Base-by-base conservation (phyloP, 1,140 invertebrate species). In the Zaprionus davidi region DNA sequence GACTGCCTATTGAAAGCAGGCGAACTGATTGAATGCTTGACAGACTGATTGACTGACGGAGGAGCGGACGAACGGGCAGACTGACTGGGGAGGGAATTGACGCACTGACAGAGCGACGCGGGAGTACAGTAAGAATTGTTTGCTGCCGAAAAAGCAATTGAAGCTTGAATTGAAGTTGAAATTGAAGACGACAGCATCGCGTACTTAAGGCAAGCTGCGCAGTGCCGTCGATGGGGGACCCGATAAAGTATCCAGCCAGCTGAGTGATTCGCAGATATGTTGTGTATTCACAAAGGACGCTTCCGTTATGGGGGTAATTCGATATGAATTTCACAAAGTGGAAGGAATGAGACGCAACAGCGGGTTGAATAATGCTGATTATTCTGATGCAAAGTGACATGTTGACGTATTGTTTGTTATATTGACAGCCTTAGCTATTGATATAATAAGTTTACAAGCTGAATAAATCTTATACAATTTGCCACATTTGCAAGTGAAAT, bases 221-320 rank as follows among this genome's bases (percentile, higher is more conserved):
- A 74, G 38, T 63, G 55, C 55, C 53, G 58, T 20, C 36, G 22
- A 17, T 34, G 59, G 41, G 41, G 41, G n/a, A 44, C 26, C 46
- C 56, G 76, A 86, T 85, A 82, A 76, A 86, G 81, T 76, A 68
- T 78, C 56, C 63, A 28, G 72, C 26, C 36, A 57, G 46, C 28
- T 64, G 68, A 71, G 62, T 74, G 71, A 74, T 34, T 72, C 26
- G 71, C 65, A 38, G 17, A 67, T 20, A 41, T 5, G 17, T 36
- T 36, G 20, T 9, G 34, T 55, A 38, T 65, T 65, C 49, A 34
- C 31, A 36, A 36, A 55, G 7, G 53, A 24, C 44, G 60, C 51
- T 41, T 41, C 15, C 22, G 67, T 57, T 58, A n/a, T 51, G 49
- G 34, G 31, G 58, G 63, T 62, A 58, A 77, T 63, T 62, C 26